Evolutionary conservation across 2,888 invertebrate species (phyloP), one percentile per base, ranked within the genome.

Genomic region (Thecocarcelia acutangulata): DNA sequence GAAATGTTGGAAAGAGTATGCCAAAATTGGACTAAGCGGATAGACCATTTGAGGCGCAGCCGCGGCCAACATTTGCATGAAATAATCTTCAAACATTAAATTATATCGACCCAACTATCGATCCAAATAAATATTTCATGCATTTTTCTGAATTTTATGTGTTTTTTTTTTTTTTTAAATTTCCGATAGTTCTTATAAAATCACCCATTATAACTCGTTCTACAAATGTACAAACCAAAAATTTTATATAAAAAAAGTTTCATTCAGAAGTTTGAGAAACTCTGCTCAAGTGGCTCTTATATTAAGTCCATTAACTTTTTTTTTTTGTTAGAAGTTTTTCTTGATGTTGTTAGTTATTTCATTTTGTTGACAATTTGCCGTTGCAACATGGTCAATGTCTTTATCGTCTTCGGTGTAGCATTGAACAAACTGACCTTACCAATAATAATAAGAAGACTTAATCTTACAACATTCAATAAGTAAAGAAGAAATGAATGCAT

Each of bases 391-490:
- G 80, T 78, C 77, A 77, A 74, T 80, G 73, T 80, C 73, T 77
- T 74, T 76, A 69, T 79, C 79, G 72, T 82, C 76, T 75, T 80
- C 33, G 66, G 48, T 54, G 50, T 64, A 74, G 78, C 74, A 77
- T 80, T 80, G 77, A 83, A 74, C 78, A 70, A 70, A 78, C 74
- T 78, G 78, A 82, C 78, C 82, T 82, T 78, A 78, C 82, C 82
- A 78, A 70, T 68, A 80, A 63, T 72, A 80, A 56, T 70, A 52
- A 59, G 19, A 66, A 59, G 19, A 66, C 72, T 66, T 79, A 79
- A 81, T 81, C 81, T 81, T 68, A 50, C 68, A 68, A 77, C 64
- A 72, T 64, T 63, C 59, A 68, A 76, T 75, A 76, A 75, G 37
- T 56, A 70, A 64, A 59, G 59, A 73, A 64, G 61, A 73, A 66